A percentile compares a stretch with the other conserved stretches of the same genome.
These are phyloP conservation scores for Micropoecilia bifurca DNA, from an alignment of 2,797 vertebrate species.

Conservation along the genomic window DNA sequence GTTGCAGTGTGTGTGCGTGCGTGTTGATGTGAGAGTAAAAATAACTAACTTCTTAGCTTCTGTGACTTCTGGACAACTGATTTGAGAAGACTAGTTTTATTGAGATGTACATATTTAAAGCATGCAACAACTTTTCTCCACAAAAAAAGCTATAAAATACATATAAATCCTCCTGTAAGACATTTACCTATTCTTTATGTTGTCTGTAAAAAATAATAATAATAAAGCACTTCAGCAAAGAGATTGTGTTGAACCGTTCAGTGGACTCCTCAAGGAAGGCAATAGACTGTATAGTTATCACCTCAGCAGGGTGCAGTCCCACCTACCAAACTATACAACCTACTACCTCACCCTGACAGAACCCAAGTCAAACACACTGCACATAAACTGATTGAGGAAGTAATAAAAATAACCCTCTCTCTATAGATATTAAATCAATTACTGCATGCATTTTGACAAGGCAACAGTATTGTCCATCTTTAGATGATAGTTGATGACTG, in stretches of 20 bases:
- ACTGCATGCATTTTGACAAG: slow-evolving; percentile 45
- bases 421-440: neutral
- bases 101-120: slow-evolving; percentile 42
- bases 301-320: slow-evolving; percentile 89
- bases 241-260: slow-evolving; percentile 34
- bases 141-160: slow-evolving; percentile 7
- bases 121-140: slow-evolving; percentile 11
- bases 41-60: slow-evolving; percentile 5
- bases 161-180: neutral
- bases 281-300: slow-evolving; percentile 98
- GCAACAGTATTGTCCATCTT: slow-evolving; percentile 30
- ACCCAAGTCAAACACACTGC: slow-evolving; percentile 52
- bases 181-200: neutral
- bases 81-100: slow-evolving; percentile 56
- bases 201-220: slow-evolving; percentile 11
- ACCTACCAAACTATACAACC: slow-evolving; percentile 97
- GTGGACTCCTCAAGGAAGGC: slow-evolving; percentile 89
- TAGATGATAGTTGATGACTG: slow-evolving; percentile 47
- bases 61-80: slow-evolving; percentile 34
- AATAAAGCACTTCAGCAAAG: slow-evolving; percentile 10
- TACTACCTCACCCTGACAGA: slow-evolving; percentile 92
- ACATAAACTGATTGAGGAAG: slow-evolving; percentile 6
- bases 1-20: neutral
- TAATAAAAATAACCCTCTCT: neutral
- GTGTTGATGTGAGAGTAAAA: neutral